Base-by-base conservation (phyloP, 2,797 vertebrate species). In the Parauchenoglanis punctatus region DNA sequence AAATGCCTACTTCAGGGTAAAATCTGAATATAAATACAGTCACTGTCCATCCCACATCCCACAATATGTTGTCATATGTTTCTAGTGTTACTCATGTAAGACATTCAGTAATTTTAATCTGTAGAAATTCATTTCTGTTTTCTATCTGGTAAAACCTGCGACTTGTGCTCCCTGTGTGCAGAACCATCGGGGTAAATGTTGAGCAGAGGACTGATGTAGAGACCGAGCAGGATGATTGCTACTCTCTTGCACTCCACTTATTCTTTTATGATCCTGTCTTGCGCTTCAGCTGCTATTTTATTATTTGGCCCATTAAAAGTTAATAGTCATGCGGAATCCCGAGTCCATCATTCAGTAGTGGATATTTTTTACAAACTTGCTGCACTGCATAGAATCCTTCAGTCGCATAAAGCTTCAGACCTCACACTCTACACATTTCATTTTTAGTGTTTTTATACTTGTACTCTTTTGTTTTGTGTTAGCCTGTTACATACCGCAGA, bases 291-390 rank as follows among this genome's bases (percentile, higher is more conserved):
- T 58, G 83, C 44, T 73, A 59, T 84, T 84, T 84, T 73, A 73
- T 84, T 84, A 84, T 73, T 84, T 73, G 7, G 23, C 12, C 68
- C 68, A 84, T 73, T 84, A 84, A 84, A 84, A 84, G 46, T 83
- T 83, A 67, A 68, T 54, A 52, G 61, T 65, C 44, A 52, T 52
- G n/a, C 3, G 10, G 44, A 83, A 83, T 67, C 81, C 63, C n/a
- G 15, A 68, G 81, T 68, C 28, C 81, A 83, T 68, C 46, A 83
- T 67, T 83, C 13, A 67, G 1, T 18, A 68, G 81, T 83, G 56
- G 31, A 61, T 31, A 49, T 20, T 65, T 40, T 65, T 52, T 83
- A 83, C 31, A 54, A 49, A 67, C 81, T 54, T 54, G n/a, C 35
- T 18, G 31, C 68, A 44, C 35, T 84, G 68, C 6, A 72, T 59